Conservation (phyloP, 2,797 vertebrate species). For the Parauchenoglanis punctatus region DNA sequence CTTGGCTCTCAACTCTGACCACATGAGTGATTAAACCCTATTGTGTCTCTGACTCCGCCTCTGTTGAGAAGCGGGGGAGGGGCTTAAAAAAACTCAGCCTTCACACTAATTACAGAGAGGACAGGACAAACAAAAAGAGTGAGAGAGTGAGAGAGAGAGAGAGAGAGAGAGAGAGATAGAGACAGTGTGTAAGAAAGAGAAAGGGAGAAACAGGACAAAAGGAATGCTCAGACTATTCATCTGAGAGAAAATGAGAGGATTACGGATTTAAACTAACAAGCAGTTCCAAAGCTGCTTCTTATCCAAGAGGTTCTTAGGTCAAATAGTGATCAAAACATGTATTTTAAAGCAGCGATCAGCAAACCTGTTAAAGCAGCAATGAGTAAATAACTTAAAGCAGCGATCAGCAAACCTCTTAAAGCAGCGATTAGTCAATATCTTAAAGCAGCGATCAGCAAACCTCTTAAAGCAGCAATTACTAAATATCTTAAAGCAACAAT, state of each 20-base stretch:
- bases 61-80: conserved; percentile 62
- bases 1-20: conserved; percentile 65
- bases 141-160: conserved; percentile 56
- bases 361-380: not conserved
- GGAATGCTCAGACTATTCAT: not conserved
- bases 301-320: not conserved
- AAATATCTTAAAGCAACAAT: not conserved
- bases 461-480: not conserved
- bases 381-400: not conserved
- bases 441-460: not conserved
- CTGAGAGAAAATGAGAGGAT: conserved; percentile 19
- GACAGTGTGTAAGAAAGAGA: conserved; percentile 5
- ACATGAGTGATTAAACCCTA: conserved; percentile 76
- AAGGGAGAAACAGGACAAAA: conserved; percentile 8
- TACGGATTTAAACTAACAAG: conserved; percentile 42
- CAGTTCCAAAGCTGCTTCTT: not conserved
- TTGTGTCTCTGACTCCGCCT: conserved; percentile 66
- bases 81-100: conserved; percentile 54
- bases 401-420: not conserved
- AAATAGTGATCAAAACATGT: not conserved
- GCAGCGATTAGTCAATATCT: not conserved
- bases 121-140: conserved; percentile 60
- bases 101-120: conserved; percentile 54
- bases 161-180: conserved; percentile 54
- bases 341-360: not conserved